phyloP scores from a whole-genome alignment of 1,140 invertebrate genomes.

The Ceratina australensis region DNA sequence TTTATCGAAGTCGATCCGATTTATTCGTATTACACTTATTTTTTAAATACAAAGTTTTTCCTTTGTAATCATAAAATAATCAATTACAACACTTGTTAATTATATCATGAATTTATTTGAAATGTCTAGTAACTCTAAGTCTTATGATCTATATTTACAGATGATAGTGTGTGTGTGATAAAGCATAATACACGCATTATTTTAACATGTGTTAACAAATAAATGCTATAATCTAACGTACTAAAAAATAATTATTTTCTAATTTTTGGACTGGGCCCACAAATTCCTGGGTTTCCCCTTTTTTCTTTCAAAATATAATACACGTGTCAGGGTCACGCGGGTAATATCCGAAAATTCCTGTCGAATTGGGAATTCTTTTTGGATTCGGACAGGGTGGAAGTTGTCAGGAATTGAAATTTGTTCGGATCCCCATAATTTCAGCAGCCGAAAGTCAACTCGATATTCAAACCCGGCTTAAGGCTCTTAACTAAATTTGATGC shows the following conservation, averaged over 20 bases:
- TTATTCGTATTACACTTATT: too few species aligned
- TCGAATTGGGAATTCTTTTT: too few species aligned
- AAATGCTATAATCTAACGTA: constrained; percentile 74
- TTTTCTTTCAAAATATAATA: constrained; percentile 4
- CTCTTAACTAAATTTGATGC: too few species aligned
- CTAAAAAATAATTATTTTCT: constrained; percentile 68
- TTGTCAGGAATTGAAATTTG: too few species aligned
- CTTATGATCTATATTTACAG: constrained; percentile 76
- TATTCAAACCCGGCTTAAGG: too few species aligned
- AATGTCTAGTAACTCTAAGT: constrained; percentile 74
- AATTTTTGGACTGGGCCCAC: constrained; percentile 72
- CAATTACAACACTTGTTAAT: constrained; percentile 60
- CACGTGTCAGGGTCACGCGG: not conserved
- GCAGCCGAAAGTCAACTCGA: too few species aligned
- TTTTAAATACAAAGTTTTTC: too few species aligned
- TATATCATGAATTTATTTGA: constrained; percentile 76
- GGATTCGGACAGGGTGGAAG: too few species aligned
- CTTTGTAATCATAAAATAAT: constrained; percentile 22
- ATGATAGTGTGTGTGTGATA: constrained; percentile 74
- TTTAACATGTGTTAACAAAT: constrained; percentile 76
- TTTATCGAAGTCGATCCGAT: too few species aligned
- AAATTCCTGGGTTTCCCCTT: constrained; percentile 26
- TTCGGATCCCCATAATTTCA: too few species aligned
- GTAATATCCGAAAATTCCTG: too few species aligned
- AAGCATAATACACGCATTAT: constrained; percentile 77